Evolutionary conservation across 2,113 vertebrate genomes (phyloP).

Genomic region (Tinamus guttatus): DNA sequence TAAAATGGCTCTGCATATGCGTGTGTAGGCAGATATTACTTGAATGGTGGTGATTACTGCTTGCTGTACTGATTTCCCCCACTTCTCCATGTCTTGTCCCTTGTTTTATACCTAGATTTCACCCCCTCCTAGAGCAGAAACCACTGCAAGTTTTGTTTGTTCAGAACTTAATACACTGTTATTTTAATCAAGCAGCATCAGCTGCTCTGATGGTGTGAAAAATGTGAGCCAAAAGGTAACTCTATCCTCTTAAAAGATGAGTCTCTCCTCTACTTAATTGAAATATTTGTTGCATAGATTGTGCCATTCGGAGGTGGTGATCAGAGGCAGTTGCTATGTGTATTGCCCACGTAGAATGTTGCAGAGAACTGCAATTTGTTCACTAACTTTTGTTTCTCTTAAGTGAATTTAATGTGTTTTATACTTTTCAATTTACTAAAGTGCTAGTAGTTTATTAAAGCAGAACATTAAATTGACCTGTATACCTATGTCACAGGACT

Average conservation of each 20-base stretch:
- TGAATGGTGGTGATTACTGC: not conserved
- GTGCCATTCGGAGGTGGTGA: not conserved
- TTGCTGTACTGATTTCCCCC: not conserved
- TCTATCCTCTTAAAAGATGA: not conserved
- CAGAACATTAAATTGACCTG: slow-evolving; percentile 70
- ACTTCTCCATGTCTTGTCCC: not conserved
- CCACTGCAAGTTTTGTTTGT: not conserved
- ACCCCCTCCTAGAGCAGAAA: not conserved
- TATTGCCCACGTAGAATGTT: not conserved
- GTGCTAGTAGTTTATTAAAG: slow-evolving; percentile 71
- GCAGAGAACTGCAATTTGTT: not conserved
- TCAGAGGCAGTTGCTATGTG: not conserved
- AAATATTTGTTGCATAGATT: not conserved
- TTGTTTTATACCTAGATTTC: not conserved
- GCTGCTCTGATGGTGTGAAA: not conserved
- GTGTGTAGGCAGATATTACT: not conserved
- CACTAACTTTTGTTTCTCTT: slow-evolving; percentile 40
- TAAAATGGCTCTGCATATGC: not conserved
- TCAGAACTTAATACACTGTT: not conserved
- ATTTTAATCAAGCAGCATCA: not conserved
- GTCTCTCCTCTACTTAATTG: not conserved
- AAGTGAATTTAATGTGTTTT: slow-evolving; percentile 68
- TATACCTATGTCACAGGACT: slow-evolving; percentile 50
- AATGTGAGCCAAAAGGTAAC: not conserved
- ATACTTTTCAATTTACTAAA: slow-evolving; percentile 70